phyloP scores from a whole-genome alignment of 1,140 invertebrate species.

The Drosophila leontia region DNA sequence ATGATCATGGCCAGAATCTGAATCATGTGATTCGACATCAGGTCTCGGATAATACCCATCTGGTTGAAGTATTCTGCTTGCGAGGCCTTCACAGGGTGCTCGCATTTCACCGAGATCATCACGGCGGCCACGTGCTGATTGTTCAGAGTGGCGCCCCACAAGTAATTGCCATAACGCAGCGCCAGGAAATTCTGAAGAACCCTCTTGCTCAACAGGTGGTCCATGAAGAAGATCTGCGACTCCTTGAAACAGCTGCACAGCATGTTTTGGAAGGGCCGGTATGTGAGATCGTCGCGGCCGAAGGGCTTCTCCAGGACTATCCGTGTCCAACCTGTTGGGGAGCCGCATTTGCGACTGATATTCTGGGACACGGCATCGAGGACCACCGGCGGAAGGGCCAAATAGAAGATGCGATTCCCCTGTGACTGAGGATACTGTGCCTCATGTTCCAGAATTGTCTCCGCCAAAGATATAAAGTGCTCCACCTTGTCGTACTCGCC shows the following conservation, averaged over 20 bases:
- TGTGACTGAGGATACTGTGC: constrained; percentile 29
- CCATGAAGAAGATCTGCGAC: constrained; percentile 70
- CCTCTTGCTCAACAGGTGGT: constrained; percentile 55
- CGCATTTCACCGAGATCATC: constrained; percentile 66
- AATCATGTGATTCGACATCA: constrained; percentile 73
- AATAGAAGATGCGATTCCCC: constrained; percentile 66
- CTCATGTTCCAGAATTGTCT: constrained; percentile 44
- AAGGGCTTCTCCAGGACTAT: constrained; percentile 69
- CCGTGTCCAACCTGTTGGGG: constrained; percentile 46
- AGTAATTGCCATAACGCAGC: constrained; percentile 54
- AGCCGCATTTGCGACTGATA: constrained; percentile 49
- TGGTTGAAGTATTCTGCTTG: constrained; percentile 61
- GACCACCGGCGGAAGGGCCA: constrained; percentile 51
- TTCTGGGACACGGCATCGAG: constrained; percentile 59
- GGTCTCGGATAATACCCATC: constrained; percentile 63
- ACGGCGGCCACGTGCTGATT: constrained; percentile 57
- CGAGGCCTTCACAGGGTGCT: constrained; percentile 29
- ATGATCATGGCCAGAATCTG: constrained; percentile 55
- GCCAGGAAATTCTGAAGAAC: constrained; percentile 60
- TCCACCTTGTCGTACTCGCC: constrained; percentile 51
- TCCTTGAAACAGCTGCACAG: constrained; percentile 65
- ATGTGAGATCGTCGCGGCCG: constrained; percentile 54
- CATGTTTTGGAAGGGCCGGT: constrained; percentile 37
- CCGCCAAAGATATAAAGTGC: constrained; percentile 32
- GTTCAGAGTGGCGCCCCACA: constrained; percentile 63